These are phyloP conservation scores for Lycocorax pyrrhopterus DNA, from an alignment of 2,113 vertebrate genomes.

Conservation along the genomic window DNA sequence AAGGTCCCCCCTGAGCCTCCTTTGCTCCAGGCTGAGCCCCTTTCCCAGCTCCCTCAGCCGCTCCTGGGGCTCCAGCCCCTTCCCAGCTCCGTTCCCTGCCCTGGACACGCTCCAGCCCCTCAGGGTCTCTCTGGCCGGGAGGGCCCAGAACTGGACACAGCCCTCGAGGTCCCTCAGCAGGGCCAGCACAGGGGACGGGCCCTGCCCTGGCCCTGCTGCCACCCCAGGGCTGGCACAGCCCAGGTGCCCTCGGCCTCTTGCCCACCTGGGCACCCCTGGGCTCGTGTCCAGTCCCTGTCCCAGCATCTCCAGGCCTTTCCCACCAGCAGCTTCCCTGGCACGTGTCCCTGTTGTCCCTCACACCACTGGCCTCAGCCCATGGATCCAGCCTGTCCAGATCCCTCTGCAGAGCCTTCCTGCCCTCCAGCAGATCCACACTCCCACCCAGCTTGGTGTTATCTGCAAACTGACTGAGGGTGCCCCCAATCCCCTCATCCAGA, in stretches of 20 bases:
- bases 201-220: no score
- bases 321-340: background rate
- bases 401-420: background rate
- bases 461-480: background rate
- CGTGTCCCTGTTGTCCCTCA: background rate
- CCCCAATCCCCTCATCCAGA: rapidly evolving
- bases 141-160: no score
- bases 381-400: background rate
- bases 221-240: background rate
- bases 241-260: background rate
- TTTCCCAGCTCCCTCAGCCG: background rate
- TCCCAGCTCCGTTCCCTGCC: background rate
- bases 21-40: background rate
- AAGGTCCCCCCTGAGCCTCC: background rate
- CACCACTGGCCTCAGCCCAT: background rate
- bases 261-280: background rate
- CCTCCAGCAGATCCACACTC: background rate
- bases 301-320: background rate
- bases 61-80: background rate
- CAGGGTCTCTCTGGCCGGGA: no score
- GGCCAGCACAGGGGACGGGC: no score
- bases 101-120: background rate
- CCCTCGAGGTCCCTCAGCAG: no score
- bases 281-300: background rate
- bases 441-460: background rate